Evolutionary conservation across 53 echinoderm and acorn worm species (phyloP).

Genomic region (Antedon mediterranea): DNA sequence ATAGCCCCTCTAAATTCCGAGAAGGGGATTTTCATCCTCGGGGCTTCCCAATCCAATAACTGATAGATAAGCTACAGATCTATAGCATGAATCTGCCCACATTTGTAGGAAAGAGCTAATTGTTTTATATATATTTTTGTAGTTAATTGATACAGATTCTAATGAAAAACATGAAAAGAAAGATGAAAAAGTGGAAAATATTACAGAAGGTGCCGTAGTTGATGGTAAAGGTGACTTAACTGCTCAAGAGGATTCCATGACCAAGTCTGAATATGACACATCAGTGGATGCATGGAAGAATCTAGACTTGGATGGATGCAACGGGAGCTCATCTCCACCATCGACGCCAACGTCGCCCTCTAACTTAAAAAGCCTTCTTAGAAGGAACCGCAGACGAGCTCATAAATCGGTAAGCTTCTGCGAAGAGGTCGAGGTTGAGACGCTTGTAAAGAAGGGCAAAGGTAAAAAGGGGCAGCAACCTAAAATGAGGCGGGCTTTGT

Average conservation of each 20-base stretch:
- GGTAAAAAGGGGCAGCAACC: conserved; percentile 43
- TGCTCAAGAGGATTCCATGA: neutral
- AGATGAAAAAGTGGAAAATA: neutral
- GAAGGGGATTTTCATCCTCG: no score
- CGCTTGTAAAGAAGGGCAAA: conserved; percentile 33
- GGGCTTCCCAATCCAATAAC: no score
- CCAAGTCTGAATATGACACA: neutral
- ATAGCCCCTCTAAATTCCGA: no score
- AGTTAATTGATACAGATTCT: neutral
- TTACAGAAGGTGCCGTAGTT: neutral
- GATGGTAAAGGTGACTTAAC: neutral
- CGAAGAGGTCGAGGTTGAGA: conserved; percentile 81
- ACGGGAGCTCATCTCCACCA: conserved; percentile 24
- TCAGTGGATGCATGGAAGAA: neutral
- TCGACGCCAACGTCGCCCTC: conserved; percentile 40
- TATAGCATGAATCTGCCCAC: no score
- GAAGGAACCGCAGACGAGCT: conserved; percentile 14
- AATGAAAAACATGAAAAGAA: neutral
- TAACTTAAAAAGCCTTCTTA: conserved; percentile 55
- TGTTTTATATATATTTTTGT: neutral
- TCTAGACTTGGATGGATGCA: conserved; percentile 3
- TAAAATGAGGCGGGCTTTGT: conserved; percentile 29
- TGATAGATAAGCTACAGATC: no score
- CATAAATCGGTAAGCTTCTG: conserved; percentile 94
- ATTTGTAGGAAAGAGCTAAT: neutral